phyloP scores from a whole-genome alignment of 2,113 vertebrate genomes.

The Irena cyanogastra region DNA sequence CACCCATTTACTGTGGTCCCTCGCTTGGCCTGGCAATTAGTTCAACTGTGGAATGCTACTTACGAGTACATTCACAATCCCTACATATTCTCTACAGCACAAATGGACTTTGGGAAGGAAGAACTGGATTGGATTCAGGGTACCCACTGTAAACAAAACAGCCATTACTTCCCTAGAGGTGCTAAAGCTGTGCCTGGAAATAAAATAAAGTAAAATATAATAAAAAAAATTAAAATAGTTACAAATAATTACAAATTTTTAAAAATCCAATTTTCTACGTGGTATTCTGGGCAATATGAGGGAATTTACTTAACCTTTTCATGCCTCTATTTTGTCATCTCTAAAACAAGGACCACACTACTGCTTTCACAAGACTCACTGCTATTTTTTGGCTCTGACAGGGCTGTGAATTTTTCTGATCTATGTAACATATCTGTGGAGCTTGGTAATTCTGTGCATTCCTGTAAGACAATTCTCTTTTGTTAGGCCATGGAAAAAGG shows the following conservation, averaged over 20 bases:
- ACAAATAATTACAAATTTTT: not conserved
- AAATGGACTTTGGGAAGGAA: not conserved
- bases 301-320: not conserved
- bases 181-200: not conserved
- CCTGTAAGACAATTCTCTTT: not conserved
- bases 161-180: not conserved
- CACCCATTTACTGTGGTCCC: conserved; percentile 30
- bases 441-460: not conserved
- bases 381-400: not conserved
- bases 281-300: not conserved
- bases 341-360: not conserved
- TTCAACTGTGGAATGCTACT: conserved; percentile 48
- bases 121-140: not conserved
- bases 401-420: not conserved
- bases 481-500: not conserved
- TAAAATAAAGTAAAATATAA: not conserved
- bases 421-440: not conserved
- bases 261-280: not conserved
- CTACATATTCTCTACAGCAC: not conserved
- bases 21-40: conserved; percentile 29
- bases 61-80: not conserved
- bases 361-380: not conserved
- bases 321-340: not conserved
- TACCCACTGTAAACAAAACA: not conserved
- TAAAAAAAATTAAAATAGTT: too few species aligned